Evolutionary conservation across 2,797 vertebrate species (phyloP).

Genomic region (Falco concolor): DNA sequence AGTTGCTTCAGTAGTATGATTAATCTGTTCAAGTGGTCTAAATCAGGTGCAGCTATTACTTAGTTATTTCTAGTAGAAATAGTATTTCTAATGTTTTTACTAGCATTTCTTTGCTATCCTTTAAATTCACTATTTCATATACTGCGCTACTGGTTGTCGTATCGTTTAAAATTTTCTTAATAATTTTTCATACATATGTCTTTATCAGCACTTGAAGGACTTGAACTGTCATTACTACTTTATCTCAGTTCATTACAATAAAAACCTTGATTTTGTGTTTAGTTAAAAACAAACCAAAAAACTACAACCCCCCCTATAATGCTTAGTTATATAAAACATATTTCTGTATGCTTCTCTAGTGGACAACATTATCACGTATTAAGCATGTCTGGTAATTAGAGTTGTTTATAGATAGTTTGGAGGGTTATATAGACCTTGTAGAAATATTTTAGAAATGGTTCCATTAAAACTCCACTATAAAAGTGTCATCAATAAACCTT

Average conservation of each 20-base stretch:
- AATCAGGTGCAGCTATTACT: neutral
- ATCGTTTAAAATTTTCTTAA: neutral
- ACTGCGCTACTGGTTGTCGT: neutral
- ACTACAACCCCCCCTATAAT: accelerated
- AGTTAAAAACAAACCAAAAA: neutral
- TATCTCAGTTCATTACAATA: neutral
- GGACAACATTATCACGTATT: neutral
- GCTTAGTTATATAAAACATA: neutral
- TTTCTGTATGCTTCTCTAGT: neutral
- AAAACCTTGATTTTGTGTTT: neutral
- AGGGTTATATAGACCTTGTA: neutral
- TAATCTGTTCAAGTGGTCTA: neutral
- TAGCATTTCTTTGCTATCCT: neutral
- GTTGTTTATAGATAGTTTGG: neutral
- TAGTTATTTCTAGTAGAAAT: neutral
- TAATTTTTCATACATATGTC: accelerated
- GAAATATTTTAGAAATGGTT: neutral
- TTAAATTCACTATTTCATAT: neutral
- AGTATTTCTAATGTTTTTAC: neutral
- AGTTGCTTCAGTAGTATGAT: neutral
- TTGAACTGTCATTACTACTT: neutral
- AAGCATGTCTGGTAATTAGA: neutral
- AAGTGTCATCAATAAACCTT: neutral
- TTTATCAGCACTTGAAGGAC: neutral
- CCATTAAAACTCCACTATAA: neutral